A percentile compares a stretch with the other conserved stretches of the same genome.
phyloP scores from a whole-genome alignment of 37 sponge, comb jelly and placozoan genomes.

The Spongia lamella region DNA sequence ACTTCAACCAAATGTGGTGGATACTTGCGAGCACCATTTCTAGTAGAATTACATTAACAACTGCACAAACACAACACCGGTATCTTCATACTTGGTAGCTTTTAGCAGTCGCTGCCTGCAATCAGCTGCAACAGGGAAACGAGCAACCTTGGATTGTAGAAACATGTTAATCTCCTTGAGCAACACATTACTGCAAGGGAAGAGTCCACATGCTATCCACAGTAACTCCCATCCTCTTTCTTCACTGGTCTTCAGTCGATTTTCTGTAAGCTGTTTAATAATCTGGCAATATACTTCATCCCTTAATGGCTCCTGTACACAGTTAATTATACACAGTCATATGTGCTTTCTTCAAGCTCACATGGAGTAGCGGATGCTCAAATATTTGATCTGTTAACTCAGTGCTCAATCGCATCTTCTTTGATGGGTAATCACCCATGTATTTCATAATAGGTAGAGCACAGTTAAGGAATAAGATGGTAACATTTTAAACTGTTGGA shows the following conservation, averaged over 20 bases:
- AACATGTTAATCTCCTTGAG: conserved; percentile 79
- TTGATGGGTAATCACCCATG: conserved; percentile 93
- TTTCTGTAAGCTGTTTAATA: conserved; percentile 87
- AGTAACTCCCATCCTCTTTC: conserved; percentile 93
- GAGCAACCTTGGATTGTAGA: conserved; percentile 54
- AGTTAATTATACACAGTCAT: background rate
- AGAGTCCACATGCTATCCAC: conserved; percentile 87
- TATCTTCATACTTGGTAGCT: conserved; percentile 76
- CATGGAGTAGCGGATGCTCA: conserved; percentile 82
- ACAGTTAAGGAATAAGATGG: conserved; percentile 27
- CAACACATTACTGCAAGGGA: conserved; percentile 78
- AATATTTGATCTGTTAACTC: conserved; percentile 90
- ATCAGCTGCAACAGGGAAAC: conserved; percentile 72
- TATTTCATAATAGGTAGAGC: conserved; percentile 85
- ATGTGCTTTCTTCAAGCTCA: conserved; percentile 12
- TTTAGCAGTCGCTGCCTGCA: conserved; percentile 77
- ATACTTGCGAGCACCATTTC: conserved; percentile 83
- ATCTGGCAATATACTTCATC: conserved; percentile 94
- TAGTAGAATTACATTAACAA: conserved; percentile 6
- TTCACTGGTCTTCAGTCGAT: conserved; percentile 74
- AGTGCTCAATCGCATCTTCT: conserved; percentile 78
- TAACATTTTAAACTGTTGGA: too few relatives aligned
- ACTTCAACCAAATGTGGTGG: conserved; percentile 95
- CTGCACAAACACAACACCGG: background rate
- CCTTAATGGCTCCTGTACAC: conserved; percentile 67